Percentiles rank a stretch among this genome's conserved stretches.
Conservation (phyloP, 2,113 vertebrate genomes). For the Colistium nudipinnis region DNA sequence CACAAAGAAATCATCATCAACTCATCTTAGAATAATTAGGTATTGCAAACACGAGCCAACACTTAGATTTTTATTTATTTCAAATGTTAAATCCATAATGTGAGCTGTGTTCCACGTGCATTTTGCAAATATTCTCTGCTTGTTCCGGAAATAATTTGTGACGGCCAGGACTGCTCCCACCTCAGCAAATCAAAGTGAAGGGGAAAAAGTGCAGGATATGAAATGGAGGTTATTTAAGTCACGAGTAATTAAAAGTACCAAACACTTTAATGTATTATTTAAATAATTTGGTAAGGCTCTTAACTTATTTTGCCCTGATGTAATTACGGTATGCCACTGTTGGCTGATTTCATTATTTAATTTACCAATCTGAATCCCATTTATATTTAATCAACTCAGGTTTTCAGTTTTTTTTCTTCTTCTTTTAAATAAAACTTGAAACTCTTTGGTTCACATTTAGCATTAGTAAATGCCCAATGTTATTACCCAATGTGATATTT, state of each 20-base stretch:
- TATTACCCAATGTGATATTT: background rate
- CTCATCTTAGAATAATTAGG: no score
- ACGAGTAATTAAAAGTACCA: background rate
- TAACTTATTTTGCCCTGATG: constrained; percentile 30
- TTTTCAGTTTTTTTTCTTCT: background rate
- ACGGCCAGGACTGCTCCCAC: background rate
- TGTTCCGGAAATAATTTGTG: constrained; percentile 43
- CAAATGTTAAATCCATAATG: constrained; percentile 36
- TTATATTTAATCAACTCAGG: constrained; percentile 14
- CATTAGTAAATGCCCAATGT: background rate
- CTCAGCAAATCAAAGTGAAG: constrained; percentile 5
- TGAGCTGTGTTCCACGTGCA: constrained; percentile 13
- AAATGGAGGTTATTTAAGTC: constrained; percentile 10
- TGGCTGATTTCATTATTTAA: constrained; percentile 39
- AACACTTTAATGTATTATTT: constrained; percentile 1
- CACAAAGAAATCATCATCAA: no score
- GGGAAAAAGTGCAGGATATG: background rate
- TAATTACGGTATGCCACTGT: constrained; percentile 23
- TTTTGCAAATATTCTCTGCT: constrained; percentile 22
- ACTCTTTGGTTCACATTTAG: background rate
- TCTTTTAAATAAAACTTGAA: background rate
- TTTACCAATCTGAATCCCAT: constrained; percentile 11
- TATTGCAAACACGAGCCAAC: background rate
- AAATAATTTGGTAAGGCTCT: constrained; percentile 13
- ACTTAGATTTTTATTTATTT: background rate